These are phyloP conservation scores for Catalaphyllia jardinei DNA, from an alignment of 64 coral and sea anemone species.

Conservation along the genomic window DNA sequence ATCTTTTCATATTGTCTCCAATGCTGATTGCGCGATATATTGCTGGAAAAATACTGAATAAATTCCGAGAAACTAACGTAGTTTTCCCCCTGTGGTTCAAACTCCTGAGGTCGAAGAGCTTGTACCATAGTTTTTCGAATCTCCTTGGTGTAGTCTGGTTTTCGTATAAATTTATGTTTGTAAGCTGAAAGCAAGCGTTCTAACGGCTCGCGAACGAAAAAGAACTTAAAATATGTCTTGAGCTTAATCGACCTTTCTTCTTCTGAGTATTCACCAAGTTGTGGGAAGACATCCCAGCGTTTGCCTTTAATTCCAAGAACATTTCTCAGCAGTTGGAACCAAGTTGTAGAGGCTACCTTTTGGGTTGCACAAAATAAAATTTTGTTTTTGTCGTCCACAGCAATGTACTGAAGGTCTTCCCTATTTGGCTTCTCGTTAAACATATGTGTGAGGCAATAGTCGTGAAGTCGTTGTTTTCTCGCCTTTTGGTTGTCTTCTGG, in stretches of 20 bases:
- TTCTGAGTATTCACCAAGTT: background rate
- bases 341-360: no score
- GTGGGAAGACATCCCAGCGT: background rate
- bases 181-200: background rate
- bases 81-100: background rate
- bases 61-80: background rate
- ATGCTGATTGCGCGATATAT: background rate
- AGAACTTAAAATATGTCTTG: background rate
- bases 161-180: background rate
- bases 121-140: background rate
- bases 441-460: no score
- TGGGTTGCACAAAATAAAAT: no score
- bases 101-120: background rate
- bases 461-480: no score
- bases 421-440: no score
- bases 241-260: background rate
- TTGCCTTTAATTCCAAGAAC: background rate
- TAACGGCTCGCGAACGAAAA: constrained; percentile 3
- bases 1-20: constrained; percentile 14
- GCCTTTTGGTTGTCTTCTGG: no score
- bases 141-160: background rate
- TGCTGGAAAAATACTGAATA: constrained; percentile 1
- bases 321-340: background rate
- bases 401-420: no score
- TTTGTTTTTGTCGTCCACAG: no score